phyloP scores from a whole-genome alignment of 2,113 vertebrate species.

The Fukomys damarensis region DNA sequence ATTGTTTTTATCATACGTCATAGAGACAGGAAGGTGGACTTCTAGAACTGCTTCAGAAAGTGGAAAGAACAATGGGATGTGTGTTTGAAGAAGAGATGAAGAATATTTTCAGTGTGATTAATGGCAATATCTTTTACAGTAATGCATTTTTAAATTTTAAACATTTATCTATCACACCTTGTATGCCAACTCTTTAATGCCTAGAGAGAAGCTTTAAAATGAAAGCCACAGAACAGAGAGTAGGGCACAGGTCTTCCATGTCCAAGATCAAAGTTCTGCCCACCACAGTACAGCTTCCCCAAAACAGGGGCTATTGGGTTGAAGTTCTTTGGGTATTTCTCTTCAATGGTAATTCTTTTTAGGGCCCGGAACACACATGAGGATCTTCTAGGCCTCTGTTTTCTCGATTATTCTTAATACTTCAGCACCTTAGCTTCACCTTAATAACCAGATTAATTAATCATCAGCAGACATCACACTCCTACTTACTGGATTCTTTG shows the following conservation, averaged over 20 bases:
- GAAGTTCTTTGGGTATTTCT: neutral
- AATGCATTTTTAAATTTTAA: neutral
- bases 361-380: neutral
- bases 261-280: neutral
- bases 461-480: neutral
- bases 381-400: neutral
- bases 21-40: neutral
- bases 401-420: neutral
- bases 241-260: neutral
- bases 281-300: neutral
- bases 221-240: neutral
- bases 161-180: neutral
- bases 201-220: neutral
- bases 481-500: constrained; percentile 41
- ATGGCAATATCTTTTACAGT: neutral
- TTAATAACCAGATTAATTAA: constrained; percentile 28
- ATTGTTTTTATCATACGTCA: neutral
- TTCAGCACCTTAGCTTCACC: constrained; percentile 26
- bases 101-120: neutral
- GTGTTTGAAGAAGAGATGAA: neutral
- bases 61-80: neutral
- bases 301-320: neutral
- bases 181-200: neutral
- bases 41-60: neutral
- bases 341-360: neutral